Evolutionary conservation across 2,888 invertebrate species (phyloP).

Genomic region (Neuroscelio doddi): DNA sequence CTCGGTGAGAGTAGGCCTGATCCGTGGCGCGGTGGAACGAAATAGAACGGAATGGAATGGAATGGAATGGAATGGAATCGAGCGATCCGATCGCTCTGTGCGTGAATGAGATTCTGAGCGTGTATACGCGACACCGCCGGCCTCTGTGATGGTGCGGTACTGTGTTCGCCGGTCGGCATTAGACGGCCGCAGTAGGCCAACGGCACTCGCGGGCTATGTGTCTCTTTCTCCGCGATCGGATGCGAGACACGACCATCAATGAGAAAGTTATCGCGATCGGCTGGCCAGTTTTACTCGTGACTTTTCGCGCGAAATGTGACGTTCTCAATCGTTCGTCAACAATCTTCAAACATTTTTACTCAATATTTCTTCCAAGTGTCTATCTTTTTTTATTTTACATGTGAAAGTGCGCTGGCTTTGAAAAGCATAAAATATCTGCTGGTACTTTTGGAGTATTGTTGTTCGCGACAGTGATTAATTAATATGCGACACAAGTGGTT

Average conservation of each 20-base stretch:
- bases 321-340: too few relatives aligned
- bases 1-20: constrained; percentile 46
- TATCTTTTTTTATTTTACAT: neutral
- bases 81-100: constrained; percentile 17
- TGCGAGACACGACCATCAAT: too few relatives aligned
- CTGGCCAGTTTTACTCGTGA: too few relatives aligned
- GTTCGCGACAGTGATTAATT: neutral
- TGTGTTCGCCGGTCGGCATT: constrained; percentile 51
- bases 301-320: too few relatives aligned
- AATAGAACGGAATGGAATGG: constrained; percentile 49
- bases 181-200: constrained; percentile 68
- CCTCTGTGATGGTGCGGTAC: constrained; percentile 33
- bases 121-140: constrained; percentile 20
- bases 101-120: constrained; percentile 35
- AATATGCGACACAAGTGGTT: too few relatives aligned
- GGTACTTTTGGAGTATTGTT: neutral
- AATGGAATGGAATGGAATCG: constrained; percentile 16
- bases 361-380: neutral
- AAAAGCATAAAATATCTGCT: neutral
- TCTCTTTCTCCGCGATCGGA: constrained; percentile 55
- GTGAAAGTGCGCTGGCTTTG: neutral
- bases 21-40: constrained; percentile 42
- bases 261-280: too few relatives aligned
- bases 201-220: constrained; percentile 65
- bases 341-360: too few relatives aligned